Conservation (phyloP, 2,113 vertebrate genomes). For the Vulpes ferrilata region DNA sequence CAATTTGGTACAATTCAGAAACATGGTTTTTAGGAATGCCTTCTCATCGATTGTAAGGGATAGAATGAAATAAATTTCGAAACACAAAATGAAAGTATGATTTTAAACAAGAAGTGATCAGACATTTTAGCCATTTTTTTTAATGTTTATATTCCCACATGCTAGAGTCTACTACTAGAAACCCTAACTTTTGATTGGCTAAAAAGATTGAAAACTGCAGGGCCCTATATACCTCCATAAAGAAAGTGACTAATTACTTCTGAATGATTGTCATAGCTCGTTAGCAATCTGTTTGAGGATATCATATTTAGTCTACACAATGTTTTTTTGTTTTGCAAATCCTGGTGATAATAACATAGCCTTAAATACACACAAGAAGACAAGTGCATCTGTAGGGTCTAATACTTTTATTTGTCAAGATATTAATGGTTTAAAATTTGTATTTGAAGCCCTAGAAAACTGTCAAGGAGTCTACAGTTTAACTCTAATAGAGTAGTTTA, state of each 20-base stretch:
- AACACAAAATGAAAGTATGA: constrained; percentile 1
- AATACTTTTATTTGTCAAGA: neutral
- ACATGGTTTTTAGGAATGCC: constrained; percentile 37
- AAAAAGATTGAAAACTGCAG: constrained; percentile 22
- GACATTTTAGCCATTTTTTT: neutral
- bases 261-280: neutral
- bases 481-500: neutral
- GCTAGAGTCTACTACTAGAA: neutral
- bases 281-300: neutral
- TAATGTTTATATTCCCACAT: neutral
- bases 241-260: neutral
- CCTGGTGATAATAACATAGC: neutral
- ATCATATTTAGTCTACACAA: neutral
- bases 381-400: constrained; percentile 1
- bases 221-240: neutral
- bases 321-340: constrained; percentile 28
- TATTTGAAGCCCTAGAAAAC: constrained; percentile 25
- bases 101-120: constrained; percentile 55
- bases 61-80: neutral
- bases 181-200: constrained; percentile 38
- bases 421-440: constrained; percentile 41
- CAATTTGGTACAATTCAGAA: constrained; percentile 18
- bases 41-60: constrained; percentile 2
- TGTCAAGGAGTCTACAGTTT: neutral
- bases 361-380: constrained; percentile 10